These are phyloP conservation scores for Lepidiolamprologus cunningtoni DNA, from an alignment of 2,113 vertebrate genomes.

Conservation along the genomic window DNA sequence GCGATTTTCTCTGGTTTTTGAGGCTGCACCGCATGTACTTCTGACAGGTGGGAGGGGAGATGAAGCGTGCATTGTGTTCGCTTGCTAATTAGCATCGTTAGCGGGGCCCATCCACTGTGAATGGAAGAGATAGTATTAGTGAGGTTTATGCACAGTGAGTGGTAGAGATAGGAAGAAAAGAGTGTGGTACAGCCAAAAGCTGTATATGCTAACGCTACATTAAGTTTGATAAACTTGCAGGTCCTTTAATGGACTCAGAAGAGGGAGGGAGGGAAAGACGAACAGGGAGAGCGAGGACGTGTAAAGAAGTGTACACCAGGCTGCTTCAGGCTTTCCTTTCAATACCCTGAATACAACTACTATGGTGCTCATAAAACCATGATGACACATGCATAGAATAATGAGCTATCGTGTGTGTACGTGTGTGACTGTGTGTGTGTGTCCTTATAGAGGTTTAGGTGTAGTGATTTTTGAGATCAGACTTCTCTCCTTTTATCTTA, in stretches of 20 bases:
- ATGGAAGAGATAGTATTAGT: slow-evolving; percentile 57
- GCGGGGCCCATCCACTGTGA: slow-evolving; percentile 54
- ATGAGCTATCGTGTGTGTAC: slow-evolving; percentile 34
- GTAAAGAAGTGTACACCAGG: slow-evolving; percentile 29
- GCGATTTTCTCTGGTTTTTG: slow-evolving; percentile 59
- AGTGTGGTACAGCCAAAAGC: slow-evolving; percentile 15
- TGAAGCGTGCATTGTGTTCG: slow-evolving; percentile 66
- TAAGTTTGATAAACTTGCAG: slow-evolving; percentile 60
- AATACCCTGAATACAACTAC: slow-evolving; percentile 25
- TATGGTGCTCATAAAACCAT: slow-evolving; percentile 27
- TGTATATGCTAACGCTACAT: slow-evolving; percentile 55
- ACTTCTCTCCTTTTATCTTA: slow-evolving; percentile 51
- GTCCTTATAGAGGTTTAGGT: slow-evolving; percentile 17
- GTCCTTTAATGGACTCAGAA: slow-evolving; percentile 56
- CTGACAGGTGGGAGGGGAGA: slow-evolving; percentile 71
- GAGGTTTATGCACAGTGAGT: slow-evolving; percentile 50
- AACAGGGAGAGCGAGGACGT: neutral
- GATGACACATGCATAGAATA: slow-evolving; percentile 51
- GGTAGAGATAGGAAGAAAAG: slow-evolving; percentile 41
- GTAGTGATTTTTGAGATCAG: slow-evolving; percentile 55
- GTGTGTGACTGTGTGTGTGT: slow-evolving; percentile 3
- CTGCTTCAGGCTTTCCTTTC: slow-evolving; percentile 42
- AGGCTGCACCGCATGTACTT: slow-evolving; percentile 43
- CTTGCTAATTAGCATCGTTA: slow-evolving; percentile 71
- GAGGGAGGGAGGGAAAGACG: neutral